Base-by-base conservation (phyloP, 2,888 invertebrate genomes). In the Drosophila monieri region DNA sequence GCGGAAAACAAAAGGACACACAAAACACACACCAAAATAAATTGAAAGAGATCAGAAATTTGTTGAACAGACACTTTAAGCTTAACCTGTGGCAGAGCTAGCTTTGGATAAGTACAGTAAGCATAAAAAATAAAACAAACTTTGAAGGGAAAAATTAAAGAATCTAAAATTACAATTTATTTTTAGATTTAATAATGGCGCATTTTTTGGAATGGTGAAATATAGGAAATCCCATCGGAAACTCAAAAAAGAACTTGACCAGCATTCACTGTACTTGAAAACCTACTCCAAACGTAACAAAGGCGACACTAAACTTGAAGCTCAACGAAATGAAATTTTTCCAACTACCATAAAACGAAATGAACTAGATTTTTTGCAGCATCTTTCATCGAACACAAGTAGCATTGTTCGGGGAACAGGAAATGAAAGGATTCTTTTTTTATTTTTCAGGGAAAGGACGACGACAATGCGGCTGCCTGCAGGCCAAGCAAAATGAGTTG, bases 401-500 rank as follows among this genome's bases (percentile, higher is more conserved):
- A 61, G 60, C 72, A 58, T 59, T 71, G 70, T 67, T 61, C 64
- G 51, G 60, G 32, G 39, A 35, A 39, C 39, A 61, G 62, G 64
- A 76, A 65, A 73, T 78, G 54, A 73, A 80, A 51, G 59, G 54
- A 43, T 43, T 37, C 56, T 49, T 54, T 49, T 21, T 21, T 18
- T 10, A 39, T 54, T 49, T 21, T 21, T 18, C n/a, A 39, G 23
- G 32, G 44, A 18, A n/a, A 21, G 49, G 23, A 49, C 57, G 56
- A 70, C 60, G 72, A 73, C 76, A 61, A 65, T 53, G 69, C 55
- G 43, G 48, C 67, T 37, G 56, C 60, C 49, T 74, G 66, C 49
- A 37, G 64, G 48, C 64, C 60, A 46, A 67, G 62, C 71, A 78
- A 75, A 85, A 85, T 80, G 75, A 75, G 60, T 80, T 62, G 67